Conservation (phyloP, 2,797 vertebrate species). For the Bovichtus diacanthus region DNA sequence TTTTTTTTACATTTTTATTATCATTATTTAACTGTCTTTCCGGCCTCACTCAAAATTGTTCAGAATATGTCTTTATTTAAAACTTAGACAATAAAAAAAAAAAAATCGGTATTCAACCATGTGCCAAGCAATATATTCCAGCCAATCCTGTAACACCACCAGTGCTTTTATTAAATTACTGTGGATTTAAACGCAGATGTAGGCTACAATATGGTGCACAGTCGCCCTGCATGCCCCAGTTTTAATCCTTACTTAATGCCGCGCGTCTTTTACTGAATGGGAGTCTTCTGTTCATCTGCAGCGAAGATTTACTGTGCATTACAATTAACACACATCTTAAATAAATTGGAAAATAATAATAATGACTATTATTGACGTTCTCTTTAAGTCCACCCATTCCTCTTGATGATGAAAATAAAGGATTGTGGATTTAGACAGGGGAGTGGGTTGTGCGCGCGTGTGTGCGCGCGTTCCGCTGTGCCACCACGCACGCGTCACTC, state of each 20-base stretch:
- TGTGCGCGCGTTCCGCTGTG: neutral
- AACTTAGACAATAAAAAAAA: neutral
- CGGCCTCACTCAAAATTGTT: neutral
- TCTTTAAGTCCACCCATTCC: slow-evolving; percentile 17
- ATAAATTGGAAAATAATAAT: slow-evolving; percentile 40
- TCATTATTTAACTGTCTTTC: neutral
- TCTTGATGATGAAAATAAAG: slow-evolving; percentile 2
- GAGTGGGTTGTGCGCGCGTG: neutral
- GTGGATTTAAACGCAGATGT: slow-evolving; percentile 76
- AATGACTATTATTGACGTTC: slow-evolving; percentile 11
- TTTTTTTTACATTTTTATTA: neutral
- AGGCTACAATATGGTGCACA: slow-evolving; percentile 67
- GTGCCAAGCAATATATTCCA: slow-evolving; percentile 9
- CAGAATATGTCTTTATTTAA: neutral
- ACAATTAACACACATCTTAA: slow-evolving; percentile 68
- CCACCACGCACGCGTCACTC: slow-evolving; percentile 4
- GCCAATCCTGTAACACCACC: slow-evolving; percentile 20
- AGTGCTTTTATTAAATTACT: slow-evolving; percentile 49
- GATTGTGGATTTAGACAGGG: slow-evolving; percentile 2
- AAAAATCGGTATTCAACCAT: slow-evolving; percentile 12
- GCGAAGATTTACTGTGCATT: slow-evolving; percentile 63
- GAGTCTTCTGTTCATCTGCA: slow-evolving; percentile 55
- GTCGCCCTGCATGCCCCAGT: slow-evolving; percentile 51
- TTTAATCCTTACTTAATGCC: slow-evolving; percentile 82
- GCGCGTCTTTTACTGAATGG: slow-evolving; percentile 65